phyloP scores from a whole-genome alignment of 2,888 invertebrate genomes.

The Gortyna flavago region DNA sequence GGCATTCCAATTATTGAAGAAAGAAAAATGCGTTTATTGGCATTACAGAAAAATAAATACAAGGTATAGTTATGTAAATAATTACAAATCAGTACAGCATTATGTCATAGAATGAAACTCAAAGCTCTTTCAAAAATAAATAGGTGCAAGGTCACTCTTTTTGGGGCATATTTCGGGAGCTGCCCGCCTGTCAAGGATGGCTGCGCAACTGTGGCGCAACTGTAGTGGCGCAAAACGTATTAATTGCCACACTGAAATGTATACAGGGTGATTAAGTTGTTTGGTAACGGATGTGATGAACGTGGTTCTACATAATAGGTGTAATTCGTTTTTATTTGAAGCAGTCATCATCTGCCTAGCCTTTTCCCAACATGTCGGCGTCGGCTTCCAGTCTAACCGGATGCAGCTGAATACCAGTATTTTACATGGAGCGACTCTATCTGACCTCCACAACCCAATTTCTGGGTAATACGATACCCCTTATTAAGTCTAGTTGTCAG shows the following conservation, averaged over 20 bases:
- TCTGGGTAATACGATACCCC: neutral
- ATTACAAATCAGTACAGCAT: neutral
- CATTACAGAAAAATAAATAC: no score
- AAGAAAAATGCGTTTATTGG: no score
- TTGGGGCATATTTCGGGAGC: conserved; percentile 69
- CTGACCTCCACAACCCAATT: neutral
- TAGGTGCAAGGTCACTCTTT: conserved; percentile 59
- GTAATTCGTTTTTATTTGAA: neutral
- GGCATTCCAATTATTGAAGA: no score
- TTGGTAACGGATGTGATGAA: neutral
- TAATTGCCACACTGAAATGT: conserved; percentile 76
- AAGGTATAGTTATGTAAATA: no score
- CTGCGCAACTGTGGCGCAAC: conserved; percentile 72
- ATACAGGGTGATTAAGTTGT: conserved; percentile 69
- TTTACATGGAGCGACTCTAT: neutral
- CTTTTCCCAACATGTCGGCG: neutral
- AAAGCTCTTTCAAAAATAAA: conserved; percentile 23
- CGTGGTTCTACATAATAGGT: neutral
- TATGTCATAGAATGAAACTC: conserved; percentile 1
- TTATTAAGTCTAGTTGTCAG: neutral
- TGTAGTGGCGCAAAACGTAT: conserved; percentile 74
- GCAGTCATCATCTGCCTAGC: neutral
- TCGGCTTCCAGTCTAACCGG: no score
- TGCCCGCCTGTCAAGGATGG: conserved; percentile 71
- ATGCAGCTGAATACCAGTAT: no score